Conservation (phyloP, 2,113 vertebrate genomes). For the Periophthalmodon schlosseri region DNA sequence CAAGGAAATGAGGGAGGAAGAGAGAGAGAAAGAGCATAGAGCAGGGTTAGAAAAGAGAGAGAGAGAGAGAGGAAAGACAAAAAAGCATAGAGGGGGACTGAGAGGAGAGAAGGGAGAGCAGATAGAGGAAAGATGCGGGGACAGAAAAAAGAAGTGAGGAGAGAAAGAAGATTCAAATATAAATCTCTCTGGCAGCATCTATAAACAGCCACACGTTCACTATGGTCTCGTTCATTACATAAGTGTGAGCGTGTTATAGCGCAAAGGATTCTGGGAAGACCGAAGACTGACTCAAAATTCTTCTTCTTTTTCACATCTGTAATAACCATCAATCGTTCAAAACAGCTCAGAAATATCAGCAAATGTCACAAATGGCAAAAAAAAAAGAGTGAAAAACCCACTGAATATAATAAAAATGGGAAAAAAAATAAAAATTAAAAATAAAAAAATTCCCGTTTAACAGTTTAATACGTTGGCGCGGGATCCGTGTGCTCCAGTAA, state of each 20-base stretch:
- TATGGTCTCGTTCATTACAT: background rate
- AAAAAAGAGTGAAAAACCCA: slow-evolving; percentile 16
- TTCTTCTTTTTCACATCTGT: background rate
- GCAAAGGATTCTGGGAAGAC: background rate
- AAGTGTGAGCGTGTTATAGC: background rate
- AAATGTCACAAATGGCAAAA: slow-evolving; percentile 54
- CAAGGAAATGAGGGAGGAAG: too few species aligned
- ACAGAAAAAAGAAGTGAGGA: too few species aligned
- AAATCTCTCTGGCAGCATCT: too few species aligned
- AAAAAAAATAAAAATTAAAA: too few species aligned
- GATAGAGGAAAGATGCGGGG: too few species aligned
- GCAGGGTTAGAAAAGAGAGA: too few species aligned
- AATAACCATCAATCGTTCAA: slow-evolving; percentile 47
- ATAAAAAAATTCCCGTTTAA: slow-evolving; percentile 62
- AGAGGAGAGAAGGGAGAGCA: too few species aligned
- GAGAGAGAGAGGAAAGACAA: too few species aligned
- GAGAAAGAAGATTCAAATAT: too few species aligned
- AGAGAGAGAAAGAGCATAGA: too few species aligned
- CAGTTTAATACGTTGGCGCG: slow-evolving; percentile 51
- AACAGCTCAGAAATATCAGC: slow-evolving; percentile 51
- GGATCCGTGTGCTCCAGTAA: slow-evolving; percentile 40
- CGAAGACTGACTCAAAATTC: background rate
- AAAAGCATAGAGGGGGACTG: too few species aligned
- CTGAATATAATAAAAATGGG: background rate
- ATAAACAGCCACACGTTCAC: too few species aligned